Evolutionary conservation across 2,888 invertebrate genomes (phyloP), one percentile per base, ranked within the genome.

Genomic region (Lissocephala sabroskyi): DNA sequence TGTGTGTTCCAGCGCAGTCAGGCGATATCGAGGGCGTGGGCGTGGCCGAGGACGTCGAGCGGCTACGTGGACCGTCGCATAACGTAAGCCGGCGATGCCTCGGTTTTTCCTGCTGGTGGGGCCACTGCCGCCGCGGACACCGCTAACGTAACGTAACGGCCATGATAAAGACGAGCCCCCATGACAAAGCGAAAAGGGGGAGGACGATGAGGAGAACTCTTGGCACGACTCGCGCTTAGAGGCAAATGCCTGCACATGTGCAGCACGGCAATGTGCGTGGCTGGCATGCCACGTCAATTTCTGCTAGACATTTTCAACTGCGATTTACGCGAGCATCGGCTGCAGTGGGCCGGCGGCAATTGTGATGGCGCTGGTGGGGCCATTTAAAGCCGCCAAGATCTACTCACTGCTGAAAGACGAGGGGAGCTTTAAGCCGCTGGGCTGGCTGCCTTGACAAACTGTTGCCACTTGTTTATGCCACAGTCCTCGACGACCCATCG

Each of bases 381-480:
- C 23, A 23, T 7, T 30, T 11, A 9, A 30, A 7, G 30, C 11
- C n/a, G 30, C 30, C 30, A 30, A n/a, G 9, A 30, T n/a, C n/a
- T n/a, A n/a, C n/a, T n/a, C n/a, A n/a, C 30, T 7, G 30, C 30
- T 30, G 3, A 10, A 30, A 10, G 30, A n/a, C 9, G 30, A 3
- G 7, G 23, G 30, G n/a, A n/a, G 18, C n/a, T 17, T 37, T 18
- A 37, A 17, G 18, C 10, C 19, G 18, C 45, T 53, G 62, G 23
- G 23, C 7, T 23, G 23, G 35, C 14, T 35, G 35, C 35, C 35
- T 65, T 73, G 71, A 73, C 77, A 73, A 73, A 77, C 71, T 73
- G 71, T 73, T 73, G 71, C 71, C 71, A 73, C 77, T 77, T 73
- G 77, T 66, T 77, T 64, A 56, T 73, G 65, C 70, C 70, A 73